Evolutionary conservation across 1,140 invertebrate genomes (phyloP), one percentile per base, ranked within the genome.

Genomic region (Ladona fulva): DNA sequence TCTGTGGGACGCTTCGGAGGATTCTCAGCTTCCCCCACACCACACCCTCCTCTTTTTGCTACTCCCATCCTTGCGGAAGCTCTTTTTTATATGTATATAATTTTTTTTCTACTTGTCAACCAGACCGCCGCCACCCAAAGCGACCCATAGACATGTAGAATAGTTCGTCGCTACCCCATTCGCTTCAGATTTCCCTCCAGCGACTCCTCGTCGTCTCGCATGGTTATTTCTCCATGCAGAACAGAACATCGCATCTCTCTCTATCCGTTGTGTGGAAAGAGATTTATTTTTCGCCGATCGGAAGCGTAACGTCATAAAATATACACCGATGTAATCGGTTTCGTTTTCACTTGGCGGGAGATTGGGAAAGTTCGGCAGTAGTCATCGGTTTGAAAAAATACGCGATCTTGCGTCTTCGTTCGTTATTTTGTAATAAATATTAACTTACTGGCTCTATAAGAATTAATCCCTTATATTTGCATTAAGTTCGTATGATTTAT

Each of bases 81-180:
- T 22, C 52, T 66, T 66, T 66, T 66, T 66, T 66, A 66, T 66
- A 66, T 66, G 52, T 66, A 66, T 66, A 66, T 66, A 66, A 66
- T 66, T 66, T 66, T 37, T 66, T 66, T 66, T 66, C n/a, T 66
- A 66, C 52, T 66, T 66, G 52, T 66, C 52, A 66, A 66, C 52
- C 52, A 66, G 52, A 66, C 52, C 52, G 52, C 52, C n/a, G 52
- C 52, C 52, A 66, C 52, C 52, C 52, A 66, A 66, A 66, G 52
- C 52, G 52, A 66, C 52, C 52, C 52, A 66, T 66, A 66, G 52
- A 66, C 52, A 66, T 66, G 52, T 66, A 66, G 52, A 66, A 66
- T 66, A 66, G 52, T 12, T 3, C 5, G n/a, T 12, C n/a, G 3
- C 44, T 19, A 52, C 44, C 12, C 52, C n/a, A 66, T 66, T 66